Conservation (phyloP, 2,797 vertebrate species). For the Peromyscus aztecus region DNA sequence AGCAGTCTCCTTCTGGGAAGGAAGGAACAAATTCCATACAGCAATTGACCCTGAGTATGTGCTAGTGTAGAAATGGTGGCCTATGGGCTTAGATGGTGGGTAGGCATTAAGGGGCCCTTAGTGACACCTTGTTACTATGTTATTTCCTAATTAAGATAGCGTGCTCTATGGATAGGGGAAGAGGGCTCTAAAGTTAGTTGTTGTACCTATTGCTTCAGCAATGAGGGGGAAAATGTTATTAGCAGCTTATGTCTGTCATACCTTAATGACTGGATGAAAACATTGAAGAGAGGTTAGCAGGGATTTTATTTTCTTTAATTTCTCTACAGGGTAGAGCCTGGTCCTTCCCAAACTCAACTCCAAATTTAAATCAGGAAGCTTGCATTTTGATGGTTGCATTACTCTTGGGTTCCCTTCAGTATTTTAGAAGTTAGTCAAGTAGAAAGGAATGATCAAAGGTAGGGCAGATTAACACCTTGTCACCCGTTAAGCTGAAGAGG, state of each 20-base stretch:
- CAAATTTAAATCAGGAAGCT: neutral
- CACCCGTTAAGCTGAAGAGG: neutral
- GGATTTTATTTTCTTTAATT: slow-evolving; percentile 63
- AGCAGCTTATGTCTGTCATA: slow-evolving; percentile 37
- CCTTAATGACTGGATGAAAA: slow-evolving; percentile 20
- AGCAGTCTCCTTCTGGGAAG: neutral
- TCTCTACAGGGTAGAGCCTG: slow-evolving; percentile 30
- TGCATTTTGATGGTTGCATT: neutral
- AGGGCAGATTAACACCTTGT: neutral
- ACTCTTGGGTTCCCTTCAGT: neutral
- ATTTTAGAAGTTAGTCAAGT: neutral
- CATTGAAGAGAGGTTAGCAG: slow-evolving; percentile 50
- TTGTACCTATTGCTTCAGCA: slow-evolving; percentile 75
- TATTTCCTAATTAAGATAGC: slow-evolving; percentile 75
- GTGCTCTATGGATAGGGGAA: slow-evolving; percentile 62
- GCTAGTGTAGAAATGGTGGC: slow-evolving; percentile 61
- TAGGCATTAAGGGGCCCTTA: slow-evolving; percentile 77
- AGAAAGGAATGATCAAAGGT: neutral
- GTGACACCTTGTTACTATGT: slow-evolving; percentile 65
- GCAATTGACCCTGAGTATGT: slow-evolving; percentile 74
- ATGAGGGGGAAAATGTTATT: slow-evolving; percentile 52
- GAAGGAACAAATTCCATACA: slow-evolving; percentile 56
- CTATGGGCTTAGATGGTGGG: slow-evolving; percentile 62
- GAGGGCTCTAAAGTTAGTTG: slow-evolving; percentile 68
- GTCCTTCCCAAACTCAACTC: neutral